phyloP scores from a whole-genome alignment of 2,113 vertebrate species.

The Ovis canadensis region DNA sequence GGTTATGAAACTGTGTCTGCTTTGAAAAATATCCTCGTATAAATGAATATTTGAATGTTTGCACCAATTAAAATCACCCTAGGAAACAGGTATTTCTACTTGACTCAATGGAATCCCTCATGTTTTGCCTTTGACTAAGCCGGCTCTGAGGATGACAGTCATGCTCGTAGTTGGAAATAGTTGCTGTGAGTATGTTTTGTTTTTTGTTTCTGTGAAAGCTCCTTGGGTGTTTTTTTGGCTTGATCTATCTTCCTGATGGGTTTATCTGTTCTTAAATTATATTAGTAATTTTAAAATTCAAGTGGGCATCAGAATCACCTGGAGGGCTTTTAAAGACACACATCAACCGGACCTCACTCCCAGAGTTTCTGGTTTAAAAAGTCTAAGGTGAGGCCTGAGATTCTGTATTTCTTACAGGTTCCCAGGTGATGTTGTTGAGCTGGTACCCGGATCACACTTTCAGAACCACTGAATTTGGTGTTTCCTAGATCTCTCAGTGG shows the following conservation, averaged over 20 bases:
- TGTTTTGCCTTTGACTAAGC: neutral
- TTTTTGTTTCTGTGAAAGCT: neutral
- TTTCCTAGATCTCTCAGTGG: neutral
- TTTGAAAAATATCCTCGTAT: neutral
- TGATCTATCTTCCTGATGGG: neutral
- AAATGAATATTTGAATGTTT: neutral
- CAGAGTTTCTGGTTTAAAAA: neutral
- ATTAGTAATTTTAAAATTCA: neutral
- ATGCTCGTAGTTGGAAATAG: neutral
- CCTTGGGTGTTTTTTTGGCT: neutral
- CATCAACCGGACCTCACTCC: neutral
- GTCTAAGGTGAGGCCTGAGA: neutral
- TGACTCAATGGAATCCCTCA: neutral
- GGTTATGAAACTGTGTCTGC: neutral
- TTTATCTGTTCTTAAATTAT: neutral
- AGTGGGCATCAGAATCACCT: neutral
- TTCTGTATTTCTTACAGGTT: neutral
- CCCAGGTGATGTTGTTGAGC: neutral
- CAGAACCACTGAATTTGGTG: neutral
- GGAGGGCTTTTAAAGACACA: neutral
- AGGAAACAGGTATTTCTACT: neutral
- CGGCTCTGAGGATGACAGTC: neutral
- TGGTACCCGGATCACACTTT: neutral
- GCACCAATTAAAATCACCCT: neutral
- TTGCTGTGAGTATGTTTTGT: neutral